Evolutionary conservation across 2,113 vertebrate genomes (phyloP).

Genomic region (Dermatemys mawii): DNA sequence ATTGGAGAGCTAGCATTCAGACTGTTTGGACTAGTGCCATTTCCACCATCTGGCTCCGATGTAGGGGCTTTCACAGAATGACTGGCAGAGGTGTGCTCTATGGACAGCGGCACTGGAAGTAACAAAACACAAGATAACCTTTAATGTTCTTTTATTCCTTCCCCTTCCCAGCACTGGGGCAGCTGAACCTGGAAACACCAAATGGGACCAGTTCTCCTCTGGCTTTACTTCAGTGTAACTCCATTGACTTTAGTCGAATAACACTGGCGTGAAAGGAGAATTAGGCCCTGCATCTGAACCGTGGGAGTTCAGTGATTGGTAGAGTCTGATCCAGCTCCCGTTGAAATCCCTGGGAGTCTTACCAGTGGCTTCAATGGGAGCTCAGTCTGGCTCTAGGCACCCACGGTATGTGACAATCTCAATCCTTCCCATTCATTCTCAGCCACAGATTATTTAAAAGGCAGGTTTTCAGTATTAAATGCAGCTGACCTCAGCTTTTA

Average conservation of each 20-base stretch:
- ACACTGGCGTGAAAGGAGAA: background rate
- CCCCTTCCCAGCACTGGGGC: background rate
- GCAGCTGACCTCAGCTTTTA: background rate
- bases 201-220: background rate
- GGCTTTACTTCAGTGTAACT: background rate
- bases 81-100: slow-evolving; percentile 27
- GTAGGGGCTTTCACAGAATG: slow-evolving; percentile 60
- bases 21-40: background rate
- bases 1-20: slow-evolving; percentile 61
- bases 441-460: background rate
- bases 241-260: background rate
- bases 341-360: background rate
- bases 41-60: slow-evolving; percentile 40
- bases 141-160: background rate
- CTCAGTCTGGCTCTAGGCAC: background rate
- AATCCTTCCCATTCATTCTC: background rate
- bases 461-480: background rate
- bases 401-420: background rate
- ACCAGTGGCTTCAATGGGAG: background rate
- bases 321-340: background rate
- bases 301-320: background rate
- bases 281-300: background rate
- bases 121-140: slow-evolving; percentile 14
- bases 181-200: background rate
- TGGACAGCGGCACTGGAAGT: slow-evolving; percentile 51